Evolutionary conservation across 2,797 vertebrate species (phyloP).

Genomic region (Peromyscus aztecus): DNA sequence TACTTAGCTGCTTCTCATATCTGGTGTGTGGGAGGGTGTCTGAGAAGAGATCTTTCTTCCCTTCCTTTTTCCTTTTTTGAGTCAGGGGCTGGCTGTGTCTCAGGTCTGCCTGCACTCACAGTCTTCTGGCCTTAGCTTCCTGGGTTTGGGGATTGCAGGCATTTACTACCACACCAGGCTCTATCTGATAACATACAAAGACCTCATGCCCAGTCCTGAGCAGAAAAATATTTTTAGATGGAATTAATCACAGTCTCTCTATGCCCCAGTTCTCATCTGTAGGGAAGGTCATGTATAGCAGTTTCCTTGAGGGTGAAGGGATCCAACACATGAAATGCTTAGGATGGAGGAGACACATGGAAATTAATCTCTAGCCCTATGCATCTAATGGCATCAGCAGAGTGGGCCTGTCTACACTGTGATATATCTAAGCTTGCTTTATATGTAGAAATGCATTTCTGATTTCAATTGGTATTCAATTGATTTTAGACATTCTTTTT

Average conservation of each 20-base stretch:
- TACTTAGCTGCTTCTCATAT: neutral
- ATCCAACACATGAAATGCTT: neutral
- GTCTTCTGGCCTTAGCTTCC: neutral
- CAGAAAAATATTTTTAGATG: neutral
- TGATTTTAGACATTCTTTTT: slow-evolving; percentile 15
- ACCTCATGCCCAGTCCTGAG: neutral
- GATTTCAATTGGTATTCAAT: neutral
- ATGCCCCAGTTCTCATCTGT: neutral
- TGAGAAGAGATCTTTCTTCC: neutral
- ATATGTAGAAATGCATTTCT: slow-evolving; percentile 28
- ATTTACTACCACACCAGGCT: neutral
- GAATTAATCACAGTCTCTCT: neutral
- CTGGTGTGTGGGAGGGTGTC: slow-evolving; percentile 16
- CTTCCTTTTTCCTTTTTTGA: neutral
- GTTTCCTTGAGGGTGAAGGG: neutral
- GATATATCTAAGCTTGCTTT: slow-evolving; percentile 27
- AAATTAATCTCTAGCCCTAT: neutral
- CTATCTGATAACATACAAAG: neutral
- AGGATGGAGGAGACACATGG: neutral
- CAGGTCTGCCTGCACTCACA: neutral
- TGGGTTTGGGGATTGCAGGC: neutral
- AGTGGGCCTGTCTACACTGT: neutral
- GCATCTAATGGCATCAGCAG: neutral
- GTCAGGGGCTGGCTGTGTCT: neutral
- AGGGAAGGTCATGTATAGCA: neutral